These are phyloP conservation scores for Caenorhabditis uteleia DNA, from an alignment of 2,888 invertebrate species.

Conservation along the genomic window DNA sequence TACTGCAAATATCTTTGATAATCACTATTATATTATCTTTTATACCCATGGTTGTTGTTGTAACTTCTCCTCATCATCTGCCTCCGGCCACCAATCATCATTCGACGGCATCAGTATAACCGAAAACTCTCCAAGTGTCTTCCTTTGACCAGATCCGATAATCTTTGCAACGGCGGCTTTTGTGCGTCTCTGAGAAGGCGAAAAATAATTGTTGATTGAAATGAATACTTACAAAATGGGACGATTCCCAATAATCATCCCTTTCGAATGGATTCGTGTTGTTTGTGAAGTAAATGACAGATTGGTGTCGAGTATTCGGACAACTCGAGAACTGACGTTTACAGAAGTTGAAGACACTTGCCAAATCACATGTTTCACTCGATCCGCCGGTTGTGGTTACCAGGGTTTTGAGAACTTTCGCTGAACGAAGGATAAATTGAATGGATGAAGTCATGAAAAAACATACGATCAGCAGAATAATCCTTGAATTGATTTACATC, in stretches of 20 bases:
- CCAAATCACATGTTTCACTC: constrained; percentile 19
- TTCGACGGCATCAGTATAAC: constrained; percentile 30
- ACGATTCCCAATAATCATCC: constrained; percentile 33
- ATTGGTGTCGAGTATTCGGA: constrained; percentile 36
- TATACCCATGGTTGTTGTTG: too few relatives aligned
- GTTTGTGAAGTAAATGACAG: constrained; percentile 34
- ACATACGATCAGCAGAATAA: constrained; percentile 29
- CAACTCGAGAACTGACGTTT: constrained; percentile 28
- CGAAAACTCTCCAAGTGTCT: constrained; percentile 38
- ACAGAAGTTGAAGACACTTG: constrained; percentile 25
- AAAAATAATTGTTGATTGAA: neutral
- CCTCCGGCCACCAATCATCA: constrained; percentile 14
- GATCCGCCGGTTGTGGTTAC: constrained; percentile 17
- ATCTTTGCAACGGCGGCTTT: constrained; percentile 27
- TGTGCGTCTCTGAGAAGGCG: constrained; percentile 25
- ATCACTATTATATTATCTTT: neutral
- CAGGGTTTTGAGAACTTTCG: too few relatives aligned
- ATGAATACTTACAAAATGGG: constrained; percentile 24
- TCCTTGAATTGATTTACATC: constrained; percentile 35
- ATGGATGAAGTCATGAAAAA: neutral
- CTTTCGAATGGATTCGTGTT: constrained; percentile 36
- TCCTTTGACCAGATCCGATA: constrained; percentile 22
- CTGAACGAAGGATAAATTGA: too few relatives aligned
- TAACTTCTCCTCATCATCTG: constrained; percentile 5
- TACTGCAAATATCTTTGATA: constrained; percentile 7